Evolutionary conservation across 2,113 vertebrate genomes (phyloP).

Genomic region (Aptenodytes forsteri): DNA sequence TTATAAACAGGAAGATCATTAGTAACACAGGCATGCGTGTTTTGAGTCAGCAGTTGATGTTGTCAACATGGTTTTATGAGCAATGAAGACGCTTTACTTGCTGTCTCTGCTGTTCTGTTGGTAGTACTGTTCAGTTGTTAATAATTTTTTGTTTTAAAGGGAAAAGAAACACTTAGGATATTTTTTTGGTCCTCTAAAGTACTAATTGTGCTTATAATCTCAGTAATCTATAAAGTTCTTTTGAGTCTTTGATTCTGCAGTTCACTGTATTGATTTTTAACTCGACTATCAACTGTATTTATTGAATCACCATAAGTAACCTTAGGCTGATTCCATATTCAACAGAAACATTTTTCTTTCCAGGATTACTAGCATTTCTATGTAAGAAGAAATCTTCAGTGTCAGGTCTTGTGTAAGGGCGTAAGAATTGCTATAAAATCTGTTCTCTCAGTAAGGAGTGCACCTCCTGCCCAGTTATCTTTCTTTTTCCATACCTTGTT

Average conservation of each 20-base stretch:
- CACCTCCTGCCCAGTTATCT: slow-evolving; percentile 10
- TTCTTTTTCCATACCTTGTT: slow-evolving; percentile 10
- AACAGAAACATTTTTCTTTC: not conserved
- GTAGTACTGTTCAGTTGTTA: not conserved
- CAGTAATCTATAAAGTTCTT: not conserved
- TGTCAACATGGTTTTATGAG: not conserved
- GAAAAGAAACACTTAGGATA: not conserved
- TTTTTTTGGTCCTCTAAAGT: not conserved
- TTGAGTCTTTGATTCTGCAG: not conserved
- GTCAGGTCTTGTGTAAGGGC: slow-evolving; percentile 35
- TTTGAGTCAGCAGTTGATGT: not conserved
- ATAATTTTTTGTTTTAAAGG: not conserved
- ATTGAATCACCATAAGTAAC: not conserved
- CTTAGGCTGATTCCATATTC: not conserved
- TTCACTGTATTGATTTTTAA: not conserved
- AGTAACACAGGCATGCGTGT: not conserved
- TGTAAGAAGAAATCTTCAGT: not conserved
- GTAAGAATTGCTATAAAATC: slow-evolving; percentile 27
- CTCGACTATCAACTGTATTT: not conserved
- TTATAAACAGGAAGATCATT: not conserved
- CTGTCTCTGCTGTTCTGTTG: not conserved
- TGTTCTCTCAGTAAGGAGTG: not conserved
- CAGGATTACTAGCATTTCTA: not conserved
- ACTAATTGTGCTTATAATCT: not conserved
- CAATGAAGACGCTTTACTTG: not conserved